Evolutionary conservation across 2,113 vertebrate species (phyloP).

Genomic region (Osmerus mordax): DNA sequence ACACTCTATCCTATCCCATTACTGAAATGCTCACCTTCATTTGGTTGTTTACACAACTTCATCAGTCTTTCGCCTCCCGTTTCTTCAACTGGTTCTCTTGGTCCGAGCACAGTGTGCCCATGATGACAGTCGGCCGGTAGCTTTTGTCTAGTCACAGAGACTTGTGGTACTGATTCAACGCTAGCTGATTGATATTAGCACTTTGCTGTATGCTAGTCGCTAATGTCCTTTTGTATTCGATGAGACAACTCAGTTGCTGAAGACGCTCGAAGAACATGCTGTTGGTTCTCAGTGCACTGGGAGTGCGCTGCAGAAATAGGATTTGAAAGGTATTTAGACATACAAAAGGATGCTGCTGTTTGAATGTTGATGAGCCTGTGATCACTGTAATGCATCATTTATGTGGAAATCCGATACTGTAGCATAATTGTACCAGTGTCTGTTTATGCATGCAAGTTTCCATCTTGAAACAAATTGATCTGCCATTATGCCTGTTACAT

Average conservation of each 20-base stretch:
- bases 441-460: slow-evolving; percentile 80
- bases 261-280: not conserved
- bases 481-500: slow-evolving; percentile 79
- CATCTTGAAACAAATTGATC: slow-evolving; percentile 84
- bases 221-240: not conserved
- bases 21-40: too few relatives aligned
- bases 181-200: too few relatives aligned
- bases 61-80: too few relatives aligned
- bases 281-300: not conserved
- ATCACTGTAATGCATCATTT: slow-evolving; percentile 87
- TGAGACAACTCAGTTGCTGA: not conserved
- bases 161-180: too few relatives aligned
- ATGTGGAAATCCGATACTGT: slow-evolving; percentile 80
- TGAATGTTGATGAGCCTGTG: slow-evolving; percentile 85
- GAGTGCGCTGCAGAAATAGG: not conserved
- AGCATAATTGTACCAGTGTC: slow-evolving; percentile 71
- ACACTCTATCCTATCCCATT: too few relatives aligned
- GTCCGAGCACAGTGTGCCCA: too few relatives aligned
- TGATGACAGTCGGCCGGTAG: too few relatives aligned
- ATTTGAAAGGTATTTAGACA: slow-evolving; percentile 32
- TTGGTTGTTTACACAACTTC: too few relatives aligned
- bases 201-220: not conserved
- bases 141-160: too few relatives aligned
- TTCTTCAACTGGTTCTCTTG: too few relatives aligned
- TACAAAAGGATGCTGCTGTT: slow-evolving; percentile 56